Percentiles rank a stretch among this genome's conserved stretches.
These are phyloP conservation scores for Etia nguti DNA, from an alignment of 2,113 vertebrate genomes.

Conservation along the genomic window DNA sequence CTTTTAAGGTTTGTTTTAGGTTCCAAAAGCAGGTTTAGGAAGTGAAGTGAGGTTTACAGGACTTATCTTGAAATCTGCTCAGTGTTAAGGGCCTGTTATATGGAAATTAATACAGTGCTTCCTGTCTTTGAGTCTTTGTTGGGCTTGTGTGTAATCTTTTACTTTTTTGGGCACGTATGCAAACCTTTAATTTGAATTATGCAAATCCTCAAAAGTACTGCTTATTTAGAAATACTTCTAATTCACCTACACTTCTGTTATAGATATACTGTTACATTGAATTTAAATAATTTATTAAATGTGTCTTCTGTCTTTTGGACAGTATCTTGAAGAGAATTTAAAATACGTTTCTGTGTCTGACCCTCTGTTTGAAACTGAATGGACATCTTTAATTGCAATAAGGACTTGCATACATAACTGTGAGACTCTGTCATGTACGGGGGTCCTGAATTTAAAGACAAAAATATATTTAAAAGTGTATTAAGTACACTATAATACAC, in stretches of 20 bases:
- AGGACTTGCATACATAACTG: not conserved
- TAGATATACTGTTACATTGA: not conserved
- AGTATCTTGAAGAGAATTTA: not conserved
- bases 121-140: not conserved
- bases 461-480: not conserved
- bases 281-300: not conserved
- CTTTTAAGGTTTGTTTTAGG: conserved; percentile 51
- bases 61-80: conserved; percentile 16
- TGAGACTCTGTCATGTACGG: not conserved
- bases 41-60: conserved; percentile 26
- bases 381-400: not conserved
- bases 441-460: not conserved
- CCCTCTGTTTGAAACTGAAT: not conserved
- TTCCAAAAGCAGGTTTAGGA: conserved; percentile 1
- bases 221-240: not conserved
- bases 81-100: not conserved
- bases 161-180: not conserved
- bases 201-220: not conserved
- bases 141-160: not conserved
- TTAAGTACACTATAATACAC: not conserved
- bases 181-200: not conserved
- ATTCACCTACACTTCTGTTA: not conserved
- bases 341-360: not conserved
- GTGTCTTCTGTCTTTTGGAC: not conserved
- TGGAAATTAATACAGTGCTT: not conserved